phyloP scores from a whole-genome alignment of 2,888 invertebrate genomes.

The Anarsia innoxiella region DNA sequence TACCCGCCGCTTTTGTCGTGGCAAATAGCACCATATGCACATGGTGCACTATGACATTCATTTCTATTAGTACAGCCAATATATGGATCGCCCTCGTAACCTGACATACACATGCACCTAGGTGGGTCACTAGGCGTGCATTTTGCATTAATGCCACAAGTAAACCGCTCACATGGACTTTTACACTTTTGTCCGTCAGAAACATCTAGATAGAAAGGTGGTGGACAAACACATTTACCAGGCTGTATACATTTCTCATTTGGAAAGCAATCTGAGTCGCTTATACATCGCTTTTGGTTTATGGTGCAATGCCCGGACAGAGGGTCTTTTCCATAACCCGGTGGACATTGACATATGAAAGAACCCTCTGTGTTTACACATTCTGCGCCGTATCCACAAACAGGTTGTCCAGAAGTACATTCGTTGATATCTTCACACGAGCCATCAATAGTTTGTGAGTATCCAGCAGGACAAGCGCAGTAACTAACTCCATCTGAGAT shows the following conservation, averaged over 20 bases:
- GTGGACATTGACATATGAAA: conserved; percentile 86
- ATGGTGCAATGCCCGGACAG: conserved; percentile 88
- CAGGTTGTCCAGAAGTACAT: conserved; percentile 82
- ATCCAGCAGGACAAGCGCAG: conserved; percentile 94
- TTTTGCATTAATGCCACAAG: conserved; percentile 92
- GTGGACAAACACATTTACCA: conserved; percentile 92
- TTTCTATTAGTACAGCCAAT: conserved; percentile 90
- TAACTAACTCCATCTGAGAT: conserved; percentile 94
- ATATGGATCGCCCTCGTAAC: conserved; percentile 90
- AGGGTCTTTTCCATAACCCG: conserved; percentile 87
- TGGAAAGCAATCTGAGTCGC: conserved; percentile 86
- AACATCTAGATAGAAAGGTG: conserved; percentile 90
- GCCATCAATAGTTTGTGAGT: conserved; percentile 83
- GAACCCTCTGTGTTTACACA: conserved; percentile 88
- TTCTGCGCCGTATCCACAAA: conserved; percentile 91
- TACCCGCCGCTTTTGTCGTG: conserved; percentile 90
- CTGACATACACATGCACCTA: conserved; percentile 89
- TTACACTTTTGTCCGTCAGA: conserved; percentile 90
- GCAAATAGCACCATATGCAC: conserved; percentile 91
- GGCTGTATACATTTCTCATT: conserved; percentile 95
- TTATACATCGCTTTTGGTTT: conserved; percentile 87
- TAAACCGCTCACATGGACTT: conserved; percentile 93
- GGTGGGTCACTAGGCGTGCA: conserved; percentile 93
- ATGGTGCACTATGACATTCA: conserved; percentile 89
- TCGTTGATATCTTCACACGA: conserved; percentile 91